These are phyloP conservation scores for Eupithecia centaureata DNA, from an alignment of 2,888 invertebrate genomes.

Conservation along the genomic window DNA sequence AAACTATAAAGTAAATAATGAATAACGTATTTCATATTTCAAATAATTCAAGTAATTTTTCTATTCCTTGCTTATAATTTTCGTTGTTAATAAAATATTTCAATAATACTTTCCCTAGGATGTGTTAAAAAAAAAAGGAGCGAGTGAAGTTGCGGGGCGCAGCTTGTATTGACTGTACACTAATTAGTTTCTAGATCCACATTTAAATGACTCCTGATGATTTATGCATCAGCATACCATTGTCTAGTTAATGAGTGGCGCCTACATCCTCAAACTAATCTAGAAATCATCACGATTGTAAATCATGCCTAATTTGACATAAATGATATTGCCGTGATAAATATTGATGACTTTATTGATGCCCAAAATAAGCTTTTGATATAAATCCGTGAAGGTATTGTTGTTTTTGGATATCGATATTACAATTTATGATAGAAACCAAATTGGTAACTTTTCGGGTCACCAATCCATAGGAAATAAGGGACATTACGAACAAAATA, in stretches of 20 bases:
- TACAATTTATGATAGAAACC: background rate
- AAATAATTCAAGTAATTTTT: too few relatives aligned
- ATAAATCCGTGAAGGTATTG: background rate
- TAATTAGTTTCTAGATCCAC: background rate
- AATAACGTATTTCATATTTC: too few relatives aligned
- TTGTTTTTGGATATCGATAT: background rate
- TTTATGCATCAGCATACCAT: background rate
- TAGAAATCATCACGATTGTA: slow-evolving; percentile 35
- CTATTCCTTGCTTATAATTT: too few relatives aligned
- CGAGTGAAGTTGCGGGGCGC: too few relatives aligned
- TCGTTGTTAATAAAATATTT: too few relatives aligned
- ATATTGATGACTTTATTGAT: slow-evolving; percentile 7
- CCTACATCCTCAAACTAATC: background rate
- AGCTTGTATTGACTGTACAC: background rate
- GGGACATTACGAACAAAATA: background rate
- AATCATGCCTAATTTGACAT: slow-evolving; percentile 21
- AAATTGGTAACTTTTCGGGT: background rate
- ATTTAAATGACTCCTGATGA: background rate
- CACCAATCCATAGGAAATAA: background rate
- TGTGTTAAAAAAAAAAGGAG: too few relatives aligned
- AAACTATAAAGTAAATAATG: too few relatives aligned
- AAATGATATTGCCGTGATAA: slow-evolving; percentile 9
- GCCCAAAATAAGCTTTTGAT: background rate
- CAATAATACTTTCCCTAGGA: too few relatives aligned
- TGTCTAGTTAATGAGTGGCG: background rate